Evolutionary conservation across 1,140 invertebrate species (phyloP).

Genomic region (Atopsyche davidsoni): DNA sequence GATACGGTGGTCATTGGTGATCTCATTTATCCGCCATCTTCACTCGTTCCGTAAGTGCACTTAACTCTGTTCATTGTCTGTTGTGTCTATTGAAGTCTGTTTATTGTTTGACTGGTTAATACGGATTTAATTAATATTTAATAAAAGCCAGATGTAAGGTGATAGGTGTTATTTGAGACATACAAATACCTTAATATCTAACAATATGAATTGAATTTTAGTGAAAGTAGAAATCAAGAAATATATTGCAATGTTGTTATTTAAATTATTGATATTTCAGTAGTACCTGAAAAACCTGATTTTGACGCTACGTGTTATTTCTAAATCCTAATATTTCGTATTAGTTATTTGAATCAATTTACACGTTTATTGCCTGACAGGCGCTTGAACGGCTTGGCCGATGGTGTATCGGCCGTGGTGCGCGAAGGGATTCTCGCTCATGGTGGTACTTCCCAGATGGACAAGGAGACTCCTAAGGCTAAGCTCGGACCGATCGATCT

Average conservation of each 20-base stretch:
- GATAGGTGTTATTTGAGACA: not conserved
- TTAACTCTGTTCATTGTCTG: conserved; percentile 8
- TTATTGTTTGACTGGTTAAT: not conserved
- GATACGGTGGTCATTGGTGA: conserved; percentile 69
- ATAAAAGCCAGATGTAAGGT: no score
- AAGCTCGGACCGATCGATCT: conserved; percentile 48
- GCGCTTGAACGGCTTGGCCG: conserved; percentile 63
- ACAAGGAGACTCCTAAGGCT: conserved; percentile 27
- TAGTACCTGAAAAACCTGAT: no score
- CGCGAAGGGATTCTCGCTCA: conserved; percentile 61
- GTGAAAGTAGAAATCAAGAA: no score
- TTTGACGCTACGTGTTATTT: no score
- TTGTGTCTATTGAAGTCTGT: not conserved
- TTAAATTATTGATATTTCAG: not conserved
- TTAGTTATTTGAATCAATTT: no score
- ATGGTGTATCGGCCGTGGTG: conserved; percentile 61
- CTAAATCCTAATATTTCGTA: no score
- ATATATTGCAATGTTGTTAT: not conserved
- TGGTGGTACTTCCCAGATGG: conserved; percentile 18
- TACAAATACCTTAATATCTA: not conserved
- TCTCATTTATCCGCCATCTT: conserved; percentile 69
- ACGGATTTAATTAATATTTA: not conserved
- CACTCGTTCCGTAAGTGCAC: conserved; percentile 72
- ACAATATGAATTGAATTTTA: no score
- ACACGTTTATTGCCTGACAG: conserved; percentile 37